Base-by-base conservation (phyloP, 2,113 vertebrate species). In the Neodontobutis hainanensis region DNA sequence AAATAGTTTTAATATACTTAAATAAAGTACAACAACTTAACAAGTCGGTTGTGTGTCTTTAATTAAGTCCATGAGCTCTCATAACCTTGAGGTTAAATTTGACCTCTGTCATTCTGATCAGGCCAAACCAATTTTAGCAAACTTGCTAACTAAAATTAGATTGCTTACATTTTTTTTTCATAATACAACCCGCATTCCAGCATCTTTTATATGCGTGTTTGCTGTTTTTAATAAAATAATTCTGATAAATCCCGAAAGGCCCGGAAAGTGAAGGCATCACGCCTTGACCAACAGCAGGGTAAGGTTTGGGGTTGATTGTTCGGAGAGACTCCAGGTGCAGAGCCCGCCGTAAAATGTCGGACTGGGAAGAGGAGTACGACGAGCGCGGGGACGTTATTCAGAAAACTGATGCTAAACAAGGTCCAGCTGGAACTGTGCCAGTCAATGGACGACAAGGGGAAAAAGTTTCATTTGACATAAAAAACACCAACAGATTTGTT, bases 1-100 rank as follows among this genome's bases (percentile, higher is more conserved):
- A 88, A 90, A 84, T 80, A 72, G 87, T 84, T 93, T 92, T 94
- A 87, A 91, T 93, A 94, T 90, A 94, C 90, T 89, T 92, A 80
- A 93, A 94, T 92, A 95, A 96, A 94, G 83, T 87, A 92, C 83
- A 58, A 0, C 65, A 92, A 85, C 65, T 51, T 62, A 75, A 62
- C 6, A 11, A 34, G 65, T 42, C 43, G 7, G 53, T 47, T 70
- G 52, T 68, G 27, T 82, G 49, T 44, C 11, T 69, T 36, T 19
- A 27, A 27, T 27, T 27, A 27, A 27, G 19, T 27, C 19, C 19
- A 27, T 27, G 19, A 27, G 19, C 19, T 27, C 19, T 27, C 19
- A 27, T 3, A 27, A 27, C 19, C 19, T 27, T 27, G 19, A 27
- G 19, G 19, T 27, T 27, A 27, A 27, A 27, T 27, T 27, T 27